A percentile compares a stretch with the other conserved stretches of the same genome.
Conservation (phyloP, 2,888 invertebrate species). For the Philaethria dido region DNA sequence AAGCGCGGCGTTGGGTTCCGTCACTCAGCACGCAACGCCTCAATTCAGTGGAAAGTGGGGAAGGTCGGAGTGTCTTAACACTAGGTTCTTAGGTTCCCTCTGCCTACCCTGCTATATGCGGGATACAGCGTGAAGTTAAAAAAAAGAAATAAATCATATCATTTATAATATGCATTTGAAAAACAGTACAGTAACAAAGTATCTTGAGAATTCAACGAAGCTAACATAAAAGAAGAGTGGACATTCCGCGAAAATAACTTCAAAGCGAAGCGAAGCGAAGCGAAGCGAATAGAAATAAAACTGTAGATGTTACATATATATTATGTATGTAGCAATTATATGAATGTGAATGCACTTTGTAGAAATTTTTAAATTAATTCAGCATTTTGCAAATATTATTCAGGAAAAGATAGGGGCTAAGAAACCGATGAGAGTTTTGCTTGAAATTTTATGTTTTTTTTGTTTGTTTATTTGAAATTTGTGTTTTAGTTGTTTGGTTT, state of each 20-base stretch:
- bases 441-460: conserved; percentile 18
- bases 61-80: too few species aligned
- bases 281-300: conserved; percentile 61
- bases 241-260: conserved; percentile 59
- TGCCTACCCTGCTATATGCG: too few species aligned
- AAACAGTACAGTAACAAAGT: conserved; percentile 33
- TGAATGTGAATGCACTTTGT: conserved; percentile 52
- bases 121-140: background rate
- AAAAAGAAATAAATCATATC: background rate
- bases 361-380: conserved; percentile 62
- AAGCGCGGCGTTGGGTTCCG: too few species aligned
- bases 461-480: background rate
- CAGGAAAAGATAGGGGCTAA: conserved; percentile 47
- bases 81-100: too few species aligned
- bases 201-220: conserved; percentile 35
- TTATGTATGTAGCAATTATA: conserved; percentile 58
- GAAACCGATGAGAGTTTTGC: conserved; percentile 41
- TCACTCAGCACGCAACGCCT: too few species aligned
- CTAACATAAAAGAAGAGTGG: conserved; percentile 45
- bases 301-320: conserved; percentile 56
- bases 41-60: too few species aligned
- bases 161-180: conserved; percentile 17
- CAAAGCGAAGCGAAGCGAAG: conserved; percentile 58
- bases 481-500: too few species aligned
- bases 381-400: conserved; percentile 57